Evolutionary conservation across 2,113 vertebrate species (phyloP), one percentile per base, ranked within the genome.

Genomic region (Alethe diademata): DNA sequence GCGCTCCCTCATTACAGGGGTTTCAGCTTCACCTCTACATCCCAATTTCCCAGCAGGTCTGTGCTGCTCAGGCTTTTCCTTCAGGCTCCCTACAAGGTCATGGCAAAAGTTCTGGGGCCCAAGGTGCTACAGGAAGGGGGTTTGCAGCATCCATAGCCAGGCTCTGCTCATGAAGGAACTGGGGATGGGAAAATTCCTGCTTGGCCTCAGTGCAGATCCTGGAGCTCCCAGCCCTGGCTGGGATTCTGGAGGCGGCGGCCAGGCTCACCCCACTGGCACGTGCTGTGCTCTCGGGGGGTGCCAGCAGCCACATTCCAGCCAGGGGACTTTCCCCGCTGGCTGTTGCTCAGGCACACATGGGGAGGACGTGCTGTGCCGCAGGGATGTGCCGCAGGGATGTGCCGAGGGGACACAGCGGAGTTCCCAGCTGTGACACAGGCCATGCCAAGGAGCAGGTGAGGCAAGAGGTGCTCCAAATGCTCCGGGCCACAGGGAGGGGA

Each of bases 371-470:
- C 70, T 9, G 62, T 20, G 51, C 69, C 19, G 4, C 19, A 1
- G 82, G 71, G 71, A 42, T 26, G 35, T 35, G 35, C 35, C 7
- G 5, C 20, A 1, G 83, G 72, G 71, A 50, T 28, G 62, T 15
- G 36, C 62, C 3, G 3, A 0, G 0, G 84, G 78, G 76, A 60
- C 9, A 0, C 25, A 31, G 48, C 2, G 7, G 79, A 36, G 82
- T 2, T 54, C 51, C 42, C 11, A 14, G 42, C 38, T 23, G 1
- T 6, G 12, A 10, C 74, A 26, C 19, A 1, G 24, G 38, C 73
- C 3, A 0, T 53, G 38, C 35, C 42, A 3, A 28, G n/a, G n/a
- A 57, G 48, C n/a, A 31, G 48, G 47, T 12, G 56, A 15, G 57
- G 33, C 38, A 17, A 19, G 42, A 56, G 64, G 42, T 61, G 62